A percentile compares a stretch with the other conserved stretches of the same genome.
Evolutionary conservation across 1,140 invertebrate species (phyloP).

Genomic region (Drosophila rhopaloa): DNA sequence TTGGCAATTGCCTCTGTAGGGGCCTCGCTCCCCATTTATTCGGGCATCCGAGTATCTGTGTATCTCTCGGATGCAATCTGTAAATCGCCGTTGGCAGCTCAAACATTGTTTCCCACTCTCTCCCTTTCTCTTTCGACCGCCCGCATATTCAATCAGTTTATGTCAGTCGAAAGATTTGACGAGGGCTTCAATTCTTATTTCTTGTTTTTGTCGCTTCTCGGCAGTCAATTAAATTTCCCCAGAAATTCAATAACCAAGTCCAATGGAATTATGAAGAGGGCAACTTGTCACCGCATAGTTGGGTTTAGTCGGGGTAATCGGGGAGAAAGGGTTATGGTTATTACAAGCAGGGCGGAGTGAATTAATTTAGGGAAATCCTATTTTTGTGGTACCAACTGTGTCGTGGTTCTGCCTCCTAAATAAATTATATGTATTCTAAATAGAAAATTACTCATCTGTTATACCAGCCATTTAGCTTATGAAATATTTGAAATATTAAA

Average conservation of each 20-base stretch:
- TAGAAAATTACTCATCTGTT: no score
- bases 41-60: slow-evolving; percentile 6
- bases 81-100: slow-evolving; percentile 34
- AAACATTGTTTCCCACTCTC: slow-evolving; percentile 8
- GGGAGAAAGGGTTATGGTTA: no score
- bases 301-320: background rate
- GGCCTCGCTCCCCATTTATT: background rate
- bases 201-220: slow-evolving; percentile 41
- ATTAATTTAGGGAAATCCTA: background rate
- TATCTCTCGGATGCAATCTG: slow-evolving; percentile 41
- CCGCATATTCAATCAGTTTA: slow-evolving; percentile 77
- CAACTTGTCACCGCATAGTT: slow-evolving; percentile 18
- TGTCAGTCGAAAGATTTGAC: slow-evolving; percentile 59
- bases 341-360: no score
- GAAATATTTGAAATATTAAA: no score
- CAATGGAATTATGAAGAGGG: slow-evolving; percentile 11
- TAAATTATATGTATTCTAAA: no score
- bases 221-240: slow-evolving; percentile 71
- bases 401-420: no score
- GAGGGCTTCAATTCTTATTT: slow-evolving; percentile 38
- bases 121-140: slow-evolving; percentile 19
- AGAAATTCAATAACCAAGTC: slow-evolving; percentile 50
- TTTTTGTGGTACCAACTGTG: background rate
- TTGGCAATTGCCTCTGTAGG: slow-evolving; percentile 60
- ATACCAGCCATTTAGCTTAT: no score